phyloP scores from a whole-genome alignment of 2,797 vertebrate genomes.

The Ctenopoma multispine region DNA sequence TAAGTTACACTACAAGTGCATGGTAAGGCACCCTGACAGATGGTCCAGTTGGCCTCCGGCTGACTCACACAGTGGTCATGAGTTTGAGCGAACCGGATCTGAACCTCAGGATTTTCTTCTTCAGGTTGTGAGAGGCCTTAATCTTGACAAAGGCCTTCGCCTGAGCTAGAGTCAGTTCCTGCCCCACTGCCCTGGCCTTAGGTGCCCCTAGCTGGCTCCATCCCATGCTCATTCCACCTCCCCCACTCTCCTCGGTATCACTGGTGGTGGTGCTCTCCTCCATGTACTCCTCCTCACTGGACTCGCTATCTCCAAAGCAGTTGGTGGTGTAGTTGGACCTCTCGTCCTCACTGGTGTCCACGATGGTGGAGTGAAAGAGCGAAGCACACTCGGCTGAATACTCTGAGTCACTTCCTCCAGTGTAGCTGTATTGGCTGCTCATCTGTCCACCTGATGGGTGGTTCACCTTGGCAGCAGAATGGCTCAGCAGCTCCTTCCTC shows the following conservation, averaged over 20 bases:
- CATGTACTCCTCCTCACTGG: slow-evolving; percentile 88
- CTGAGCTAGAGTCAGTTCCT: slow-evolving; percentile 83
- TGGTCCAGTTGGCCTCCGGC: neutral
- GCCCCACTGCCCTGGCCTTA: slow-evolving; percentile 36
- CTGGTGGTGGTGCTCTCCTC: slow-evolving; percentile 89
- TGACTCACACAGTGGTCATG: slow-evolving; percentile 93
- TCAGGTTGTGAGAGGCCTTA: slow-evolving; percentile 95
- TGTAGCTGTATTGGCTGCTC: slow-evolving; percentile 84
- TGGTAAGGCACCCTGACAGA: slow-evolving; percentile 14
- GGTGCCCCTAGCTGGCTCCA: slow-evolving; percentile 57
- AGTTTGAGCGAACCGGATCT: slow-evolving; percentile 94
- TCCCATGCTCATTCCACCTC: slow-evolving; percentile 55
- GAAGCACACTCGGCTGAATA: slow-evolving; percentile 95
- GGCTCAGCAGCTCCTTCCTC: slow-evolving; percentile 79
- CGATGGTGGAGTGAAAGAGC: slow-evolving; percentile 93
- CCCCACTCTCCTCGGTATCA: slow-evolving; percentile 89
- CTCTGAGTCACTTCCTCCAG: slow-evolving; percentile 91
- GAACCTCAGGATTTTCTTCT: slow-evolving; percentile 96
- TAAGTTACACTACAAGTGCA: neutral
- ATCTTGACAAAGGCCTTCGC: slow-evolving; percentile 92
- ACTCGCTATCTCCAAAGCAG: slow-evolving; percentile 95
- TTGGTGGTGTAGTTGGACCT: slow-evolving; percentile 94
- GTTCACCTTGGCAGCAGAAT: slow-evolving; percentile 59
- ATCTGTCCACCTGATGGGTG: slow-evolving; percentile 65
- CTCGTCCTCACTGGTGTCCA: slow-evolving; percentile 95